Conservation (phyloP, 2,113 vertebrate genomes). For the Apodemus speciosus region DNA sequence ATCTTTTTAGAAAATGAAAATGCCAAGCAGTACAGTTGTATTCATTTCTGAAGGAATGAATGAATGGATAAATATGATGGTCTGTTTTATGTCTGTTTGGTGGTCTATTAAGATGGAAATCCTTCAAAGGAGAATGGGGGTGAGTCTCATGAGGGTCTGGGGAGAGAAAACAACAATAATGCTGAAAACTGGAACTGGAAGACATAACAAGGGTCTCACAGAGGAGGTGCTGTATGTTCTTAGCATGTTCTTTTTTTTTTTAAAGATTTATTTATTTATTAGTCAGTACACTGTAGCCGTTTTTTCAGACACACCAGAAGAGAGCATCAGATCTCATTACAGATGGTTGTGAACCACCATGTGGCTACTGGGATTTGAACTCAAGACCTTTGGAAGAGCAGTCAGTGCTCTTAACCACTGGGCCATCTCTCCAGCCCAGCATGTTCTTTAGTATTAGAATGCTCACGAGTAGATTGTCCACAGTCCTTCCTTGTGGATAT, state of each 20-base stretch:
- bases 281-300: no score
- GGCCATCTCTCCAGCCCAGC: no score
- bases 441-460: not conserved
- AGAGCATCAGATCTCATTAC: no score
- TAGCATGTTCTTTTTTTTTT: not conserved
- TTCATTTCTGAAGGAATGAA: not conserved
- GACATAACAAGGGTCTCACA: not conserved
- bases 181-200: not conserved
- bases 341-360: no score
- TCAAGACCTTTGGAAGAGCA: no score
- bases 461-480: slow-evolving; percentile 1
- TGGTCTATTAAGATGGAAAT: not conserved
- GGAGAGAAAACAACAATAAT: not conserved
- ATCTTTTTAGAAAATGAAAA: not conserved
- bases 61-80: not conserved
- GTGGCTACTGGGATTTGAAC: no score
- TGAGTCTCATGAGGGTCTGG: not conserved
- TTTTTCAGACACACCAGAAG: no score
- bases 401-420: no score
- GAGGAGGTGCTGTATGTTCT: not conserved
- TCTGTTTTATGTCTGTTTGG: not conserved
- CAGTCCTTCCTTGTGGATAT: not conserved
- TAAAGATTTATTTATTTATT: no score
- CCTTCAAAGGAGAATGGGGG: not conserved
- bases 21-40: not conserved